A percentile compares a stretch with the other conserved stretches of the same genome.
These are phyloP conservation scores for Drosophila kikkawai DNA, from an alignment of 1,140 invertebrate genomes.

Conservation along the genomic window DNA sequence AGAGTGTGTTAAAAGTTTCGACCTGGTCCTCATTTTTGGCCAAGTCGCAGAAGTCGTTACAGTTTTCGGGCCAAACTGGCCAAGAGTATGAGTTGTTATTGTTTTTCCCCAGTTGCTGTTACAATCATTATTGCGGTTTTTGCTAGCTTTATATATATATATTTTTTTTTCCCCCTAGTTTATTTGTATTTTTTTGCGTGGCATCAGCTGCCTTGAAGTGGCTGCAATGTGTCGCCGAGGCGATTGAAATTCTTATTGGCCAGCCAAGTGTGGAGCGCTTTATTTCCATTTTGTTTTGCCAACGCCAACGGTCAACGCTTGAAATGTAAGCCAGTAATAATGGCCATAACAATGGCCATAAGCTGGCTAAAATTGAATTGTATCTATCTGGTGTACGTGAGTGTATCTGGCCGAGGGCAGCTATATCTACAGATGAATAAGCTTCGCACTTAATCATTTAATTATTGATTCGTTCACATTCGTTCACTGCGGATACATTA, in stretches of 20 bases:
- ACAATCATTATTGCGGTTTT: constrained; percentile 28
- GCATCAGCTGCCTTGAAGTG: constrained; percentile 69
- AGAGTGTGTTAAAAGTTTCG: constrained; percentile 9
- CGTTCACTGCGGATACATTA: constrained; percentile 22
- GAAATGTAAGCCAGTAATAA: constrained; percentile 55
- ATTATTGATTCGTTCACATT: constrained; percentile 36
- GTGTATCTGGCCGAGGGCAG: constrained; percentile 33
- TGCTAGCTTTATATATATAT: constrained; percentile 13
- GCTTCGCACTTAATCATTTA: constrained; percentile 34
- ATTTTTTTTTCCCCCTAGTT: constrained; percentile 6
- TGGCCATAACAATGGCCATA: constrained; percentile 44
- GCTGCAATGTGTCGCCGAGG: constrained; percentile 37
- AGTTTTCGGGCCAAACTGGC: constrained; percentile 21
- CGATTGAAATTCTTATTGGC: constrained; percentile 50
- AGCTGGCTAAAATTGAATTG: constrained; percentile 63
- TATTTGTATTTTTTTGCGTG: constrained; percentile 23
- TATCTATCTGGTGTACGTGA: constrained; percentile 47
- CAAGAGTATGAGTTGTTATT: constrained; percentile 49
- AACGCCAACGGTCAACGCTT: constrained; percentile 55
- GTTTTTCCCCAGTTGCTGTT: constrained; percentile 32
- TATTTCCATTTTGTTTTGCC: constrained; percentile 46
- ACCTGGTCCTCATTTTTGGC: neutral
- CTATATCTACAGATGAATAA: constrained; percentile 31
- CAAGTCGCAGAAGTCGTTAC: constrained; percentile 27
- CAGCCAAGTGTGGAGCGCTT: constrained; percentile 47